These are phyloP conservation scores for Nemapogon koenigi DNA, from an alignment of 2,888 invertebrate genomes.

Conservation along the genomic window DNA sequence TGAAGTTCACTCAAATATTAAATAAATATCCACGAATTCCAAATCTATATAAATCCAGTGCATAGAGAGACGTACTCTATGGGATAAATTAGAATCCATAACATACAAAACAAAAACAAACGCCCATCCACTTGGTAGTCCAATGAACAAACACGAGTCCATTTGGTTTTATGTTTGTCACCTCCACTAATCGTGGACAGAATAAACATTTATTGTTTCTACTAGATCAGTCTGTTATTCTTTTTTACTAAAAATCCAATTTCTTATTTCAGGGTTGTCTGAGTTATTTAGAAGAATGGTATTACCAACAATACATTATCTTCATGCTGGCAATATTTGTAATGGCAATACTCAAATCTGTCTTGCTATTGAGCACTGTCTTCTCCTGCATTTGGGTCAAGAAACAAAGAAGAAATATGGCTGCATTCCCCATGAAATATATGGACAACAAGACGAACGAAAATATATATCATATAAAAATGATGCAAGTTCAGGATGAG, in stretches of 20 bases:
- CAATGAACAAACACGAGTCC: too few species aligned
- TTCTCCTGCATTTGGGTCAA: conserved; percentile 72
- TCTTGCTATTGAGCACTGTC: conserved; percentile 73
- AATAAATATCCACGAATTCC: too few species aligned
- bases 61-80: too few species aligned
- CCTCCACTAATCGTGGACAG: too few species aligned
- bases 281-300: conserved; percentile 75
- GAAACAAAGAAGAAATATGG: conserved; percentile 52
- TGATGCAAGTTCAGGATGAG: conserved; percentile 35
- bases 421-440: conserved; percentile 40
- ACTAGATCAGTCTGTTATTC: too few species aligned
- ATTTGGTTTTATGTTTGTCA: too few species aligned
- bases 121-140: too few species aligned
- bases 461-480: conserved; percentile 46
- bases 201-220: too few species aligned
- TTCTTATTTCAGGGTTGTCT: conserved; percentile 69
- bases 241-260: conserved; percentile 5
- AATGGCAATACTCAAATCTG: conserved; percentile 75
- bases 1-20: too few species aligned
- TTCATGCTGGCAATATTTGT: conserved; percentile 71
- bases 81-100: too few species aligned
- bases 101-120: too few species aligned
- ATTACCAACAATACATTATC: conserved; percentile 74
- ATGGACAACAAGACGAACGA: conserved; percentile 42
- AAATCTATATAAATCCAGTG: too few species aligned